Conservation (phyloP, 2,888 invertebrate genomes). For the Syrphus vitripennis region DNA sequence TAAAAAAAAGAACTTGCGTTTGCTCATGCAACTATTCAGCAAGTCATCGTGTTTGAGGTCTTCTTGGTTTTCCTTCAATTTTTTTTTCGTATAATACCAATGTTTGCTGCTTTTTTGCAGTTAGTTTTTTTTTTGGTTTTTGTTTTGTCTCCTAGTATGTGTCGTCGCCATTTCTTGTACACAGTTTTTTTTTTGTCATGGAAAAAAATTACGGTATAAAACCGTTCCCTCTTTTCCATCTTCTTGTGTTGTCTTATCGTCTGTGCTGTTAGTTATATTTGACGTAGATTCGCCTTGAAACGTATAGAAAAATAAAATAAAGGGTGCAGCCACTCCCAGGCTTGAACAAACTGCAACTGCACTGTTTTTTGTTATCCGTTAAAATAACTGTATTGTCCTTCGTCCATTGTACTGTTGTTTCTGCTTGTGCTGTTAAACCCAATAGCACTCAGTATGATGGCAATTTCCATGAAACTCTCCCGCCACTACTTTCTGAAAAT, state of each 20-base stretch:
- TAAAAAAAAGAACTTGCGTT: constrained; percentile 50
- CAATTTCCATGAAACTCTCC: constrained; percentile 51
- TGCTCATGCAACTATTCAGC: constrained; percentile 63
- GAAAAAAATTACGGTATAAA: constrained; percentile 33
- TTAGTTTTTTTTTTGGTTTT: background rate
- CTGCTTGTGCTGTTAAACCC: background rate
- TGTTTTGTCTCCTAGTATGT: background rate
- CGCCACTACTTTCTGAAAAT: constrained; percentile 1
- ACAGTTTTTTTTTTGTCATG: constrained; percentile 25
- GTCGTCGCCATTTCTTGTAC: background rate
- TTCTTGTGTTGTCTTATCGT: constrained; percentile 41
- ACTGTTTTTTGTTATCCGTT: constrained; percentile 33
- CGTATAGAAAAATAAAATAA: background rate
- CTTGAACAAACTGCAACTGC: constrained; percentile 4
- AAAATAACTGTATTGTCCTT: constrained; percentile 53
- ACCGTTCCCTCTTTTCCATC: constrained; percentile 34
- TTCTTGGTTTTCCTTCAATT: background rate
- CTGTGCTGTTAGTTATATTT: constrained; percentile 14
- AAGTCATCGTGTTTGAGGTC: constrained; percentile 45
- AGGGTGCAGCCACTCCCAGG: constrained; percentile 11
- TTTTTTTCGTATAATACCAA: background rate
- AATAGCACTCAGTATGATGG: constrained; percentile 25
- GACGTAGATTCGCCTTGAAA: constrained; percentile 27
- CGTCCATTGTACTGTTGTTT: constrained; percentile 24
- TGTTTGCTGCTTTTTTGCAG: constrained; percentile 17